Evolutionary conservation across 1,140 invertebrate species (phyloP).

Genomic region (Leptinotarsa defecta): DNA sequence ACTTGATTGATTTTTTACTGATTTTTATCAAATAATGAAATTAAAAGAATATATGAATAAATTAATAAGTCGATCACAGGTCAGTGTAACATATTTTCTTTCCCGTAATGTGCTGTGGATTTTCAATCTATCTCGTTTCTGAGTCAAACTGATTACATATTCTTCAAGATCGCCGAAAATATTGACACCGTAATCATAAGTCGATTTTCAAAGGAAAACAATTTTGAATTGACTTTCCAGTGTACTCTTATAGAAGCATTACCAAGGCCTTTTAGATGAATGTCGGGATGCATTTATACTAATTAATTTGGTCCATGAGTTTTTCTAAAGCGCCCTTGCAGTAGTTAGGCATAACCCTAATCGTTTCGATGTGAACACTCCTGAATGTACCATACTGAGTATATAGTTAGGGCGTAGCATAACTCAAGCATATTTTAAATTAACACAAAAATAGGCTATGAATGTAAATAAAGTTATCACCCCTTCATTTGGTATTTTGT

Average conservation of each 20-base stretch:
- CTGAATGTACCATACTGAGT: conserved; percentile 10
- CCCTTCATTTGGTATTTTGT: background rate
- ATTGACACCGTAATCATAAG: background rate
- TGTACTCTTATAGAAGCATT: conserved; percentile 14
- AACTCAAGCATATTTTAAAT: background rate
- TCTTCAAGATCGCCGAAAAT: too few relatives aligned
- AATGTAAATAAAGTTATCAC: conserved; percentile 17
- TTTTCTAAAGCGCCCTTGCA: conserved; percentile 13
- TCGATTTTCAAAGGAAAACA: background rate
- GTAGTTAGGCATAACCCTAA: conserved; percentile 17
- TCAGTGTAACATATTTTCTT: too few relatives aligned
- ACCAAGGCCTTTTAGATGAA: conserved; percentile 15
- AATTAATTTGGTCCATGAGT: background rate
- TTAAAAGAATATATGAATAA: too few relatives aligned
- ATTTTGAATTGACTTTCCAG: conserved; percentile 6
- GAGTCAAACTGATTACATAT: too few relatives aligned
- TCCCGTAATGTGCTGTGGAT: too few relatives aligned
- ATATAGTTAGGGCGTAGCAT: too few relatives aligned
- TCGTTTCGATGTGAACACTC: conserved; percentile 16
- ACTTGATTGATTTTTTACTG: too few relatives aligned
- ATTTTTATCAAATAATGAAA: too few relatives aligned
- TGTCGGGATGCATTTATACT: background rate
- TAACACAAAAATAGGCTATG: conserved; percentile 11
- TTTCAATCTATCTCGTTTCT: too few relatives aligned
- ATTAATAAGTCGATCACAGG: too few relatives aligned